Evolutionary conservation across 2,888 invertebrate species (phyloP).

Genomic region (Sesia bembeciformis): DNA sequence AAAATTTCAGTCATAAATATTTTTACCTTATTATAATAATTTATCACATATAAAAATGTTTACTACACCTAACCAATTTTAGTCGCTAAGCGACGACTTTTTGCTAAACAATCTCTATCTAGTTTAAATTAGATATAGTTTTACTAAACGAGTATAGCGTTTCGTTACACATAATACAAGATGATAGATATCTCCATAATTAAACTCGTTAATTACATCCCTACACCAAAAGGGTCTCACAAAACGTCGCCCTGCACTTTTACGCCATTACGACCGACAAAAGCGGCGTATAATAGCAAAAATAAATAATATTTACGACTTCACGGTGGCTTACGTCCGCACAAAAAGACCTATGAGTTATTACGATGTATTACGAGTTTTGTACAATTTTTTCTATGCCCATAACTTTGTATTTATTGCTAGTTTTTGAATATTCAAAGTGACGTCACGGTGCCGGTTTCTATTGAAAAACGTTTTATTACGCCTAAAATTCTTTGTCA

Average conservation of each 20-base stretch:
- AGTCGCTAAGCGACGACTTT: too few relatives aligned
- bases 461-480: constrained; percentile 7
- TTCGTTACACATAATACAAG: too few relatives aligned
- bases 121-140: too few relatives aligned
- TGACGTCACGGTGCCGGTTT: neutral
- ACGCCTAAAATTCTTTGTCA: too few relatives aligned
- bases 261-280: constrained; percentile 70
- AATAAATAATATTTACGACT: constrained; percentile 74
- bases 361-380: neutral
- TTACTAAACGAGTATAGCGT: too few relatives aligned
- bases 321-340: constrained; percentile 71
- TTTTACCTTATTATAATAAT: too few relatives aligned
- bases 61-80: too few relatives aligned
- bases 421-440: neutral
- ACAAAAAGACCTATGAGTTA: constrained; percentile 62
- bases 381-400: neutral
- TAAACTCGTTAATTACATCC: neutral
- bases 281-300: constrained; percentile 73
- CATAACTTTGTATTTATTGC: neutral
- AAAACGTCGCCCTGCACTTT: constrained; percentile 38
- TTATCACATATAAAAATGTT: too few relatives aligned
- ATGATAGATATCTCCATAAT: too few relatives aligned
- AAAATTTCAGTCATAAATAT: too few relatives aligned
- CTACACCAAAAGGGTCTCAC: constrained; percentile 4
- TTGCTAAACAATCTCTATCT: too few relatives aligned